Base-by-base conservation (phyloP, 2,797 vertebrate species). In the Diplodus sargus region DNA sequence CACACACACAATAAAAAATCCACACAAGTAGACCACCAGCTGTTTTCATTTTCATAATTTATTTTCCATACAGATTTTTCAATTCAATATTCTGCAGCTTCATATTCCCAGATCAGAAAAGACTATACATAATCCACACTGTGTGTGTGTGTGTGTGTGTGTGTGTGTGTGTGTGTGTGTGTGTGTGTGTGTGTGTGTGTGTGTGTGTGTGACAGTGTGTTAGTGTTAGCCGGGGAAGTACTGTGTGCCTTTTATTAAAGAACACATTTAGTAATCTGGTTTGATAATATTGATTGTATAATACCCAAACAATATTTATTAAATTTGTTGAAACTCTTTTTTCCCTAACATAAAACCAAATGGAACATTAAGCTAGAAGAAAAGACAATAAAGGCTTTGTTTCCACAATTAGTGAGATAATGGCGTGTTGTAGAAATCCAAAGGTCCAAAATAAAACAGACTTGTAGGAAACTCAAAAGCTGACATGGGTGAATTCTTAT, bases 61-160 rank as follows among this genome's bases (percentile, higher is more conserved):
- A 80, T 70, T 58, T 59, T 63, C 51, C 63, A 65, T 70, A n/a
- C 51, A 74, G 57, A 58, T 58, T 51, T 63, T 74, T 57, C 13
- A 25, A 63, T 79, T 64, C 23, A 69, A 43, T 62, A 79, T 34
- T 57, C 61, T 47, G 42, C 39, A 4, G 42, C 57, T 63, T 70
- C 18, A 47, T 64, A 45, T 68, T 58, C 45, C 22, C 20, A 75
- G 53, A 75, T 74, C 45, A 52, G 25, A 34, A 18, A 17, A 52
- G 28, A 47, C 42, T 13, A 13, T 3, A 43, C n/a, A 30, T 74
- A 69, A 69, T 74, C 78, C 56, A 57, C 25, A 18, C 7, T 28
- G 16, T 14, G 4, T 34, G 13, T 58, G 15, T 63, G 61, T 47
- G 22, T 61, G 39, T 20, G 17, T 58, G 11, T 39, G 18, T n/a